Base-by-base conservation (phyloP, 2,888 invertebrate species). In the Zelleria hepariella region DNA sequence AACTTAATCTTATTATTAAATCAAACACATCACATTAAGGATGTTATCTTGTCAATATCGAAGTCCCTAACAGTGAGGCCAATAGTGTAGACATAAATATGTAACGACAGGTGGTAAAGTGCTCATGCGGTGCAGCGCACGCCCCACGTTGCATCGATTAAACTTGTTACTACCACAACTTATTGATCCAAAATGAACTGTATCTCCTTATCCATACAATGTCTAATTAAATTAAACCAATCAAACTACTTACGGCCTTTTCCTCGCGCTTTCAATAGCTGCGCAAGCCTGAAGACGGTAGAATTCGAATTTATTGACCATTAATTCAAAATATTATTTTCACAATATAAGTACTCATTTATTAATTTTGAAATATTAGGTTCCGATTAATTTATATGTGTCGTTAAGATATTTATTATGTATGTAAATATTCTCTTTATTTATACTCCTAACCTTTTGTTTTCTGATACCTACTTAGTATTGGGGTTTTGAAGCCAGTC, bases 1-100 rank as follows among this genome's bases (percentile, higher is more conserved):
- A 82, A 79, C 77, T 80, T 81, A 87, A 89, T 89, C 88, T 87
- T 86, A 82, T 87, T 89, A 89, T 89, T 89, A 89, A 89, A 89
- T 89, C 89, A 89, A 88, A 89, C 89, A 86, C 88, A 89, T 89
- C 89, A 89, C 88, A 89, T 89, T 89, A 89, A 87, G 88, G 88
- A 86, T 89, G 89, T 88, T 88, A 87, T 86, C 87, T 86, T 87
- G 87, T 88, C 87, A 88, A 87, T 88, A 88, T 88, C 87, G 80
- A 83, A 87, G 86, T 86, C 85, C 85, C 86, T 86, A 85, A 86
- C 87, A 87, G 87, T 86, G 87, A 84, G 82, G 84, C 81, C 84
- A 84, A 87, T 87, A 86, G 87, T 87, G 87, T 87, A 86, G 87
- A 86, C 87, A 88, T 88, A 88, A 87, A 88, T 88, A 87, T 86